These are phyloP conservation scores for Chrysina gloriosa DNA, from an alignment of 2,888 invertebrate species.

Conservation along the genomic window DNA sequence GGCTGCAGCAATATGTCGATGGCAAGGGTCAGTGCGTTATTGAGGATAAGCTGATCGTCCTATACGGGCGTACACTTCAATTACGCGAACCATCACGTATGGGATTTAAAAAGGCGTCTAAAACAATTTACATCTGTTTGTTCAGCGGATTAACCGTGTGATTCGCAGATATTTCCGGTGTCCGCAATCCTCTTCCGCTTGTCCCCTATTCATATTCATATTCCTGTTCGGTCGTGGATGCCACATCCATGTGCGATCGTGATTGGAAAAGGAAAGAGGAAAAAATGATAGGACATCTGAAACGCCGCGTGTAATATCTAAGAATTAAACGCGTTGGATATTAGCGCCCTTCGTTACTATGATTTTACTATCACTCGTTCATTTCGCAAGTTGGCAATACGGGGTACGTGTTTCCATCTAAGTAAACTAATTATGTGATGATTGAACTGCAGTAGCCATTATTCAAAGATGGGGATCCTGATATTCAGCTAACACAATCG, in stretches of 20 bases:
- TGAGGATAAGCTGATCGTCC: conserved; percentile 48
- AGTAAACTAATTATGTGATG: conserved; percentile 53
- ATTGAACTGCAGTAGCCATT: conserved; percentile 40
- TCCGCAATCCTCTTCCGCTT: not conserved
- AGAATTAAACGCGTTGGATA: not conserved
- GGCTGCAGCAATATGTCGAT: not conserved
- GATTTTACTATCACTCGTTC: conserved; percentile 27
- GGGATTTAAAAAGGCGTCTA: conserved; percentile 49
- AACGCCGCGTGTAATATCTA: too few species aligned
- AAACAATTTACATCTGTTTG: conserved; percentile 50
- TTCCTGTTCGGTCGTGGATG: too few species aligned
- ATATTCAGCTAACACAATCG: not conserved
- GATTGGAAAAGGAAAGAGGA: not conserved
- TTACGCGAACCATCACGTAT: conserved; percentile 45
- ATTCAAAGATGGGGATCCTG: conserved; percentile 29
- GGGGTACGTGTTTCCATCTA: conserved; percentile 53
- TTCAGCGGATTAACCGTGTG: conserved; percentile 44
- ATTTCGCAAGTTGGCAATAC: conserved; percentile 28
- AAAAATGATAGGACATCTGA: not conserved
- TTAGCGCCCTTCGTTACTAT: not conserved
- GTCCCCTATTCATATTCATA: not conserved
- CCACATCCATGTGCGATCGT: too few species aligned
- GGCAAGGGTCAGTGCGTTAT: conserved; percentile 39
- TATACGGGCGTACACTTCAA: conserved; percentile 41
- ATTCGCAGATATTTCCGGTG: conserved; percentile 24